These are phyloP conservation scores for Peribatodes rhomboidaria DNA, from an alignment of 2,888 invertebrate genomes.

Conservation along the genomic window DNA sequence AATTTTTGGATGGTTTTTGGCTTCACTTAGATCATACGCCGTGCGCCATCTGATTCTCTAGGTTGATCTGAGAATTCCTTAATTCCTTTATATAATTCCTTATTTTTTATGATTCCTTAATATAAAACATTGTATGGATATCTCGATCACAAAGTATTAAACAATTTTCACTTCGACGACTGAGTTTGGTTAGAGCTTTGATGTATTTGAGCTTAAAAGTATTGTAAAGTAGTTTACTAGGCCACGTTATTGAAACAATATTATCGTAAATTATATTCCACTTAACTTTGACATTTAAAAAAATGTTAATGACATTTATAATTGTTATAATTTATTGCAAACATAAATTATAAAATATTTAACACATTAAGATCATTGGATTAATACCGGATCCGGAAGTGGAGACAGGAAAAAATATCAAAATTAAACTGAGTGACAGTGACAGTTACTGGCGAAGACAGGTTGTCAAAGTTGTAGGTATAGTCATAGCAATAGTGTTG, in stretches of 20 bases:
- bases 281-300: not conserved
- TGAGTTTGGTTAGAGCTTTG: not conserved
- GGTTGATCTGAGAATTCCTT: no score
- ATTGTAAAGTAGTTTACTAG: not conserved
- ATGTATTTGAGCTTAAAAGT: not conserved
- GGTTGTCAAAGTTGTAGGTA: slow-evolving; percentile 23
- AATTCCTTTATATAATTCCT: no score
- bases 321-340: slow-evolving; percentile 40
- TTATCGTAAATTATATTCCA: slow-evolving; percentile 3
- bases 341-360: slow-evolving; percentile 32
- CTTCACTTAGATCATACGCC: no score
- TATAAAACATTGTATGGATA: no score
- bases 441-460: slow-evolving; percentile 40
- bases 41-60: no score
- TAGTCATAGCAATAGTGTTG: no score
- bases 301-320: slow-evolving; percentile 4
- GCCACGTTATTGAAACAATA: no score
- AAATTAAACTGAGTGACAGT: slow-evolving; percentile 48
- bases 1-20: no score
- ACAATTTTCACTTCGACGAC: not conserved
- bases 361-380: slow-evolving; percentile 41
- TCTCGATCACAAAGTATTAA: no score
- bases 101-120: no score
- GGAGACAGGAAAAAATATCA: slow-evolving; percentile 54
- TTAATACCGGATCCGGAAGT: slow-evolving; percentile 60